phyloP scores from a whole-genome alignment of 2,888 invertebrate genomes.

The Selenia dentaria region DNA sequence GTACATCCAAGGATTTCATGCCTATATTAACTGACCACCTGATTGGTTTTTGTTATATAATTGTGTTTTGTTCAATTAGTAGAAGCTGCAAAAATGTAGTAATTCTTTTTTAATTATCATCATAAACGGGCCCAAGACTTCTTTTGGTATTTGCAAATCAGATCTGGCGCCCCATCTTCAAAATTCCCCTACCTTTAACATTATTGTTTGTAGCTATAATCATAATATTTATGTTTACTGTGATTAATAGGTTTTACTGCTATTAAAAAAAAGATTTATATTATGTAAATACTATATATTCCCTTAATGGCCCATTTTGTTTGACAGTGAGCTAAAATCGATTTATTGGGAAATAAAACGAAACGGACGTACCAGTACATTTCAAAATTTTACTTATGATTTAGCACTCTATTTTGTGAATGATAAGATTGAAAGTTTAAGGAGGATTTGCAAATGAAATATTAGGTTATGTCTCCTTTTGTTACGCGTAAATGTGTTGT shows the following conservation, averaged over 20 bases:
- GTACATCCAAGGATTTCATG: no score
- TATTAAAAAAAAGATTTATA: neutral
- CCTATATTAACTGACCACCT: no score
- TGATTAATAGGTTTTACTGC: neutral
- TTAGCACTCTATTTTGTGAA: neutral
- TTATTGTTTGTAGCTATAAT: no score
- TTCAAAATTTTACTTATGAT: neutral
- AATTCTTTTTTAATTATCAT: no score
- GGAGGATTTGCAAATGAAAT: neutral
- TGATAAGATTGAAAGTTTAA: neutral
- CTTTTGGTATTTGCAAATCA: no score
- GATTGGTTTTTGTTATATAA: no score
- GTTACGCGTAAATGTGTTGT: slow-evolving; percentile 35
- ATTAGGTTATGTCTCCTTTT: slow-evolving; percentile 6
- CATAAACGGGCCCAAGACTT: no score
- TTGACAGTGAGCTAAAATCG: slow-evolving; percentile 18
- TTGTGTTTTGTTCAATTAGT: no score
- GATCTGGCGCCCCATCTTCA: no score
- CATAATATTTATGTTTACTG: neutral
- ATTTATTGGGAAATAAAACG: slow-evolving; percentile 15
- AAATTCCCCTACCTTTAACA: no score
- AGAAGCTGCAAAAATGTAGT: no score
- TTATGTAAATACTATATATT: neutral
- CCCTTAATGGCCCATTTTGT: slow-evolving; percentile 6
- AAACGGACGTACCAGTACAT: slow-evolving; percentile 5